Conservation (phyloP, 92 coral and sea anemone genomes). For the Muricea muricata region DNA sequence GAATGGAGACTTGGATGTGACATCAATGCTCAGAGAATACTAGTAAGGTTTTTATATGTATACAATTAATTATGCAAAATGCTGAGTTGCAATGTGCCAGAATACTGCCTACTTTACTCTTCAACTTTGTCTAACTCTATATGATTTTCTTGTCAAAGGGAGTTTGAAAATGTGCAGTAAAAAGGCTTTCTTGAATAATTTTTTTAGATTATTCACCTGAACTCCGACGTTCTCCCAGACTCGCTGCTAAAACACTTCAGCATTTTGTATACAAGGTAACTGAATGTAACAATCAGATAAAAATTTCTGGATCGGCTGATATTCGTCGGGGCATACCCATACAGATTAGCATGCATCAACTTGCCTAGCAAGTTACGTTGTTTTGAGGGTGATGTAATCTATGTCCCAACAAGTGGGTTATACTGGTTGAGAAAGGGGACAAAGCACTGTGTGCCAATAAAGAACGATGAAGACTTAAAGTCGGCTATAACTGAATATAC, state of each 20-base stretch:
- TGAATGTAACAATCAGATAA: background rate
- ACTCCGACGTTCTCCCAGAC: slow-evolving; percentile 1
- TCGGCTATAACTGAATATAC: slow-evolving; percentile 53
- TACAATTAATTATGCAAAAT: background rate
- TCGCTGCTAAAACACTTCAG: background rate
- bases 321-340: slow-evolving; percentile 23
- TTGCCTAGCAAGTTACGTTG: slow-evolving; percentile 8
- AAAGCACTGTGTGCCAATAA: slow-evolving; percentile 56
- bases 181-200: background rate
- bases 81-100: background rate
- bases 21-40: slow-evolving; percentile 47
- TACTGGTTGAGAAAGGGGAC: slow-evolving; percentile 64
- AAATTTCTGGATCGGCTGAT: slow-evolving; percentile 28
- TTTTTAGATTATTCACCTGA: slow-evolving; percentile 3
- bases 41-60: background rate
- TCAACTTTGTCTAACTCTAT: background rate
- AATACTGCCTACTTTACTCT: background rate
- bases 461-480: slow-evolving; percentile 45
- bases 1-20: slow-evolving; percentile 33
- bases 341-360: background rate
- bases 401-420: slow-evolving; percentile 63
- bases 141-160: background rate
- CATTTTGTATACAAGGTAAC: slow-evolving; percentile 2
- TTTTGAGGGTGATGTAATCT: slow-evolving; percentile 16
- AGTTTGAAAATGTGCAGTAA: background rate